Base-by-base conservation (phyloP, 2,113 vertebrate species). In the Microcebus murinus region DNA sequence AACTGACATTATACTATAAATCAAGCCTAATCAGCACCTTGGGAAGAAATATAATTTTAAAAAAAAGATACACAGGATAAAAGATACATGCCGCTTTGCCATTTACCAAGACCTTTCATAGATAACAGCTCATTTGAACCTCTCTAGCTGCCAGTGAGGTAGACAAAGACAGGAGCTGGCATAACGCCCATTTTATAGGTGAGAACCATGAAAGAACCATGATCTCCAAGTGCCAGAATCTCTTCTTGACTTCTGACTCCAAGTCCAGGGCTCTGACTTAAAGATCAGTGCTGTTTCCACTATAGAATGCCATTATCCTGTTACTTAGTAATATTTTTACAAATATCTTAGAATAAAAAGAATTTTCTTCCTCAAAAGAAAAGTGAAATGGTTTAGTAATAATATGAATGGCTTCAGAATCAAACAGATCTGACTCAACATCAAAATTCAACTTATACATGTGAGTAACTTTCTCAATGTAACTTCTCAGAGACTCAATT, bases 271-370 rank as follows among this genome's bases (percentile, higher is more conserved):
- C 29, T 86, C 42, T 65, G 21, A 68, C 31, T 73, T 63, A 50
- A 93, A 94, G 27, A 31, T 23, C 21, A 18, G 10, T 50, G 36
- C 48, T 95, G 42, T 81, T 87, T 70, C 91, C 52, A 80, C 31
- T 52, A 2, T n/a, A 48, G 18, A 11, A 61, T 45, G 36, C 39
- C 67, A 92, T 25, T n/a, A 84, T 4, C 14, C 42, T n/a, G 13
- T 52, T 29, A 36, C 14, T 73, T 68, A 23, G 12, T 74, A 81
- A 70, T n/a, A 17, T 91, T 61, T 89, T 86, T 48, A 68, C 52
- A 92, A 89, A 86, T 36, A 94, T 14, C 65, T 79, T 57, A 71
- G 42, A 79, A 93, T 52, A 52, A 92, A 96, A 92, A 45, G 48
- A 96, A 83, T 93, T 55, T 55, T 88, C 52, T 81, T 59, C 67